Evolutionary conservation across 2,888 invertebrate genomes (phyloP).

Genomic region (Sminthurides aquaticus): DNA sequence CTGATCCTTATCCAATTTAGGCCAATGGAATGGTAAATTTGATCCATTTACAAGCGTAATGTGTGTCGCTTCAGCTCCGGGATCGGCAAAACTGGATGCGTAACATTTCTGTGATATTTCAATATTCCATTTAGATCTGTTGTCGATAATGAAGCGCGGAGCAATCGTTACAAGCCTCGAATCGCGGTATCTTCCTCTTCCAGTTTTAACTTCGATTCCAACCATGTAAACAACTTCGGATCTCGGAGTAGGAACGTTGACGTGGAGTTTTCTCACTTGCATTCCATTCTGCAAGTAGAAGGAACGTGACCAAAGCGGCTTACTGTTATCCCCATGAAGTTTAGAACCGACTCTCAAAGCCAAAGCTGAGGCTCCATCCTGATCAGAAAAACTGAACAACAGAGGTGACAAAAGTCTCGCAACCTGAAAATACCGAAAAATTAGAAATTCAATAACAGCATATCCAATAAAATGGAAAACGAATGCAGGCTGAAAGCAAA

Average conservation of each 20-base stretch:
- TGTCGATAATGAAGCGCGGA: constrained; percentile 87
- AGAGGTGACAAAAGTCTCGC: constrained; percentile 76
- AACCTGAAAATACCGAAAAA: constrained; percentile 20
- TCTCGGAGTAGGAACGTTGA: constrained; percentile 55
- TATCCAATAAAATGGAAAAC: not conserved
- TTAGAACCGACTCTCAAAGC: constrained; percentile 62
- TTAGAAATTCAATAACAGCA: not conserved
- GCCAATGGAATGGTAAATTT: constrained; percentile 95
- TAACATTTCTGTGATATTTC: constrained; percentile 85
- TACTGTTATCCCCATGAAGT: constrained; percentile 51
- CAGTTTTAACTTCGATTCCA: constrained; percentile 80
- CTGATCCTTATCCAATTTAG: constrained; percentile 79
- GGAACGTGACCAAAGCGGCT: constrained; percentile 73
- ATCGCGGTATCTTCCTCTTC: constrained; percentile 78
- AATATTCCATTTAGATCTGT: constrained; percentile 67
- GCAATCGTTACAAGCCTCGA: constrained; percentile 88
- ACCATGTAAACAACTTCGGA: constrained; percentile 71
- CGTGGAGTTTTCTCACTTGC: constrained; percentile 56
- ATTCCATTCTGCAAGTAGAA: constrained; percentile 77
- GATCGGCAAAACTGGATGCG: constrained; percentile 65
- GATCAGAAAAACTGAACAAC: constrained; percentile 86
- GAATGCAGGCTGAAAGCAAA: too few species aligned
- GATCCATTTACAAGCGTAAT: constrained; percentile 77
- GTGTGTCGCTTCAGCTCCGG: constrained; percentile 61
- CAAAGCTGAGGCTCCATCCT: constrained; percentile 70